Conservation (phyloP, 2,797 vertebrate species). For the Rousettus madagascariensis region DNA sequence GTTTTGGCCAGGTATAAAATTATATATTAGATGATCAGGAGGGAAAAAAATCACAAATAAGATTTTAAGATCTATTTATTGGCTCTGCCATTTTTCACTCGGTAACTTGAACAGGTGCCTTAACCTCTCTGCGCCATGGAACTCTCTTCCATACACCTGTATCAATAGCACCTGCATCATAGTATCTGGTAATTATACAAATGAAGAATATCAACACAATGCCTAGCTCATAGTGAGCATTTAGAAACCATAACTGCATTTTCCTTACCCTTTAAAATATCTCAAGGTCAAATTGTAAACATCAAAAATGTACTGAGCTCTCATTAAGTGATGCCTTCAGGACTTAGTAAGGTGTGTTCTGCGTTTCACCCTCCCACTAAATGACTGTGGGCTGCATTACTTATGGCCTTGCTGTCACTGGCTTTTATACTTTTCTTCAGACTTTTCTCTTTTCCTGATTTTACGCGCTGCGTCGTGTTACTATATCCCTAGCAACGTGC, state of each 20-base stretch:
- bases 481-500: not conserved
- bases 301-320: not conserved
- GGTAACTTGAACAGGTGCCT: not conserved
- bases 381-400: not conserved
- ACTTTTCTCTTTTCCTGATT: not conserved
- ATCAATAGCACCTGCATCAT: not conserved
- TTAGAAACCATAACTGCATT: not conserved
- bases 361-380: not conserved
- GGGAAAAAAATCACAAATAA: not conserved
- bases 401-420: not conserved
- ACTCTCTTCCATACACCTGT: not conserved
- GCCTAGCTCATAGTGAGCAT: not conserved
- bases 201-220: not conserved
- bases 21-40: not conserved
- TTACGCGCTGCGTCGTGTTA: not conserved
- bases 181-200: not conserved
- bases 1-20: not conserved
- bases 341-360: not conserved
- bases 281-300: not conserved
- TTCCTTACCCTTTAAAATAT: not conserved
- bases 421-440: not conserved
- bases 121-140: not conserved
- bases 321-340: not conserved
- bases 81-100: not conserved
- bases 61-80: not conserved